A percentile compares a stretch with the other conserved stretches of the same genome.
phyloP scores from a whole-genome alignment of 2,113 vertebrate genomes.

The Cavia porcellus region DNA sequence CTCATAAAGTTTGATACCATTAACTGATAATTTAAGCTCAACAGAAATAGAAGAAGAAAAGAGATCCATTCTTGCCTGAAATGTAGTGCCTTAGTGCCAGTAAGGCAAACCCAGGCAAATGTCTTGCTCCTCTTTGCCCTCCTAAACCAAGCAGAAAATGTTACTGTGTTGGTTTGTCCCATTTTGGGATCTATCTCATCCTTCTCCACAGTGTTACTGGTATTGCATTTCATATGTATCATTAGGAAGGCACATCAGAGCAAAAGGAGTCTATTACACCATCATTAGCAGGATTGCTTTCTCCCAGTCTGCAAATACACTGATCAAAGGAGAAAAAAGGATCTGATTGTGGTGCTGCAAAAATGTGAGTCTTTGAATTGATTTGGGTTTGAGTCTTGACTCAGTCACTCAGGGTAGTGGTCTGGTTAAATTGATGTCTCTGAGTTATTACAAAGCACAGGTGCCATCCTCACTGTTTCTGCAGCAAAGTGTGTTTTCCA shows the following conservation, averaged over 20 bases:
- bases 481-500: neutral
- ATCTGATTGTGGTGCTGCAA: neutral
- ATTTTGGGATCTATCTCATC: neutral
- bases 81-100: neutral
- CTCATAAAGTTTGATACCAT: neutral
- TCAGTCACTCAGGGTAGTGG: neutral
- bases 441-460: neutral
- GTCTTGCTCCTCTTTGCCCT: neutral
- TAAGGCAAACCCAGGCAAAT: neutral
- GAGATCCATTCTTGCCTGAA: neutral
- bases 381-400: neutral
- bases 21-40: neutral
- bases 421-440: neutral
- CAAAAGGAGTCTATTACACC: too few species aligned
- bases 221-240: neutral
- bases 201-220: rapidly evolving
- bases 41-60: neutral
- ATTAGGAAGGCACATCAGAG: neutral
- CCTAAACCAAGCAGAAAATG: neutral
- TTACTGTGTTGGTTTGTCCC: neutral
- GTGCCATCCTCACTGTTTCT: neutral
- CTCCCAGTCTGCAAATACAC: neutral
- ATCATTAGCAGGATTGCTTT: neutral
- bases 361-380: neutral
- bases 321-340: neutral